Evolutionary conservation across 2,888 invertebrate species (phyloP), one percentile per base, ranked within the genome.

Genomic region (Listrodromus nycthemerus): DNA sequence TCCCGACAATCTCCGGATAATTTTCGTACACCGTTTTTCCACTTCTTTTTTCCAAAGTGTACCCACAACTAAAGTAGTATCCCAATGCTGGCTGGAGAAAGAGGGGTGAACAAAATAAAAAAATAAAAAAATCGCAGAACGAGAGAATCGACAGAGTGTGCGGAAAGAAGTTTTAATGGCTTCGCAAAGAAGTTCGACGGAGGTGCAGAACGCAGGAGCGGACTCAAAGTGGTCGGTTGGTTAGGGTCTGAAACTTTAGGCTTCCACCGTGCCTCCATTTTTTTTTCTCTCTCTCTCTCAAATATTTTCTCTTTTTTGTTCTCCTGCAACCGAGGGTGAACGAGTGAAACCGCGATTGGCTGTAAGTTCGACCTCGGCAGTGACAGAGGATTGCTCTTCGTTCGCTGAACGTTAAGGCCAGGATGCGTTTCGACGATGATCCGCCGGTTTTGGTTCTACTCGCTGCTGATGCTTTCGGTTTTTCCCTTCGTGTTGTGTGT

Each of bases 141-240:
- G 63, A 71, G 55, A 16, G 63, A 58, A 84, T 80, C 63, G 52
- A 50, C 19, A 45, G 61, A 77, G 77, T 74, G 66, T 37, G 70
- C 19, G 67, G 74, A 71, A 73, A 58, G 74, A 81, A 83, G 85
- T 84, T 85, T 85, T 83, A 80, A 82, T 85, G 82, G 80, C 70
- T 82, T 83, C 83, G 48, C 82, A 76, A 85, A 86, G 81, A 89
- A 89, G 86, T 84, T 84, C 30, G 48, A 63, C 81, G 86, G 86
- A 88, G 88, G 88, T 88, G 87, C 87, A 86, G 87, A 88, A 55
- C 55, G 80, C 48, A 61, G 76, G 66, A 67, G 74, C 74, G 58
- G 65, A 48, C 81, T 69, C 48, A 81, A 84, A 84, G 81, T 81
- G 81, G 80, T 84, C 65, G 74, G 65, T 78, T 41, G 55, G 55